A percentile compares a stretch with the other conserved stretches of the same genome.
Evolutionary conservation across 1,140 invertebrate genomes (phyloP).

Genomic region (Lanistes nyassanus): DNA sequence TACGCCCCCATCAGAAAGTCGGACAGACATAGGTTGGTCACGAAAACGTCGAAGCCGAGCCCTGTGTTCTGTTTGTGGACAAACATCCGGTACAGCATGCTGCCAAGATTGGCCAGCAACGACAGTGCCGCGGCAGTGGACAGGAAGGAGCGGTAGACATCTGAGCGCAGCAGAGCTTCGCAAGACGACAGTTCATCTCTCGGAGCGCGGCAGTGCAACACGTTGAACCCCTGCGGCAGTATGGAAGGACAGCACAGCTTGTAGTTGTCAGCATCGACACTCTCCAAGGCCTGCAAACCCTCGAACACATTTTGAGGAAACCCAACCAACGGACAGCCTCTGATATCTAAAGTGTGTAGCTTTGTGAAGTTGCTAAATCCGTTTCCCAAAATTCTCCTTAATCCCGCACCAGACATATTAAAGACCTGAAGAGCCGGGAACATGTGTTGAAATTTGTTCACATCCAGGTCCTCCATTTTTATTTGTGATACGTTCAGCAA

Average conservation of each 20-base stretch:
- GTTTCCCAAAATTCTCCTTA: constrained; percentile 8
- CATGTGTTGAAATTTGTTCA: too few species aligned
- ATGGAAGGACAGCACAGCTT: constrained; percentile 33
- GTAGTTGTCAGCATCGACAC: constrained; percentile 28
- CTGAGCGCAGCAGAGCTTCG: constrained; percentile 29
- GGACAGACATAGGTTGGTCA: constrained; percentile 42
- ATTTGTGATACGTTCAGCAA: constrained; percentile 1
- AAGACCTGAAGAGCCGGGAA: constrained; percentile 5
- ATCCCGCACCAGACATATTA: constrained; percentile 2
- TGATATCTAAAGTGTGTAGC: constrained; percentile 21
- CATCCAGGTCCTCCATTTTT: neutral
- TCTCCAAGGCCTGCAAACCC: constrained; percentile 16
- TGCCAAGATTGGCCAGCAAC: constrained; percentile 33
- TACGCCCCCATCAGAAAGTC: constrained; percentile 57
- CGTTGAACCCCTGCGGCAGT: neutral
- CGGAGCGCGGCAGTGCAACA: constrained; percentile 30
- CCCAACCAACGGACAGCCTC: constrained; percentile 21
- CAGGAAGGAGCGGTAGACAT: constrained; percentile 24
- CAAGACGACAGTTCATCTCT: constrained; percentile 40
- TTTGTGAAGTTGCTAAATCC: constrained; percentile 3
- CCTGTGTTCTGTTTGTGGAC: constrained; percentile 13
- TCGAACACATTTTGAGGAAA: constrained; percentile 30
- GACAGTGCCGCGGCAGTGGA: constrained; percentile 32
- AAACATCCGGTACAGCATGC: constrained; percentile 30
- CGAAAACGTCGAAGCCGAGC: constrained; percentile 34